Evolutionary conservation across 2,113 vertebrate genomes (phyloP), one percentile per base, ranked within the genome.

Genomic region (Alces alces): DNA sequence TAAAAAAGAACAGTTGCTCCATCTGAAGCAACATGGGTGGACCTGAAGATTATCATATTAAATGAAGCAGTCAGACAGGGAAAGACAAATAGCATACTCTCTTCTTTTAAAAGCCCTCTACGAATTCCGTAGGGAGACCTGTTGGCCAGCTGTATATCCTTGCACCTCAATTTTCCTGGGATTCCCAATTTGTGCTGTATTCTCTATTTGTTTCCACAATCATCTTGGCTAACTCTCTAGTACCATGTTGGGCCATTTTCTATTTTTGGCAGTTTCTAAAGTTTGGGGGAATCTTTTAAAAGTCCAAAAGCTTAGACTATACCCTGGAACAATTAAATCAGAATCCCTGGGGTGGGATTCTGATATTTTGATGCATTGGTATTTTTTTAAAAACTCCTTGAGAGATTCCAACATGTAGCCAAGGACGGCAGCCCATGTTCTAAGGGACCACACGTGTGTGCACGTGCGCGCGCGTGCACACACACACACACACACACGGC

Each of bases 401-500:
- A 6, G 45, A 52, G 39, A 83, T 30, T 60, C 50, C 66, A 52
- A 2, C 28, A 5, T 43, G 54, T 5, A 28, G 28, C 16, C 60
- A 43, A 36, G 1, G 36, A 0, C 4, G n/a, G 73, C 19, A 66
- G 7, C 17, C 19, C 6, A 0, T 8, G 6, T n/a, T 25, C 58
- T 19, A 21, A 43, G 28, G 43, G 43, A 6, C 12, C 14, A 13
- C 1, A 55, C 60, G 7, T 6, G 7, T 6, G 7, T 16, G 8
- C 61, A 7, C 27, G 1, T 1, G 47, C 11, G 2, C 60, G 3
- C 15, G 4, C 30, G 6, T 30, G 3, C 17, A 3, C 2, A 43
- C 50, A 23, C 6, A 64, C 61, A 4, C 5, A 9, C 0, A 1
- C 21, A 19, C 21, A 14, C 4, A 0, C 0, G 3, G 33, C 23